These are phyloP conservation scores for Hylomyscus alleni DNA, from an alignment of 2,797 vertebrate species.

Conservation along the genomic window DNA sequence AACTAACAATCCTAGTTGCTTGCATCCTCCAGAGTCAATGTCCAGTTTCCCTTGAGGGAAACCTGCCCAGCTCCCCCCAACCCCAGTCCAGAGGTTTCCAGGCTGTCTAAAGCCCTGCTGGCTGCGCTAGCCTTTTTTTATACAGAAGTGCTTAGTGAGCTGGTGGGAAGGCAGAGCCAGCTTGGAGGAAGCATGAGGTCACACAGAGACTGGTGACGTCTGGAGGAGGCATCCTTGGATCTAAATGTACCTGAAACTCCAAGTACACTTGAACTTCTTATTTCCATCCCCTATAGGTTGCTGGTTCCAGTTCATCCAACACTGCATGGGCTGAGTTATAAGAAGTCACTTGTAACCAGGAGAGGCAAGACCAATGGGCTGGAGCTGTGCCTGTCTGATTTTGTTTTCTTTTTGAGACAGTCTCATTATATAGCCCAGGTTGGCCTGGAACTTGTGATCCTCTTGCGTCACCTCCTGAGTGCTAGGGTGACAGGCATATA, in stretches of 20 bases:
- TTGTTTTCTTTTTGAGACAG: not conserved
- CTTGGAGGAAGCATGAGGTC: not conserved
- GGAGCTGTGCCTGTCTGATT: not conserved
- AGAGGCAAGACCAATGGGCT: not conserved
- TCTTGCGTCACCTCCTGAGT: not conserved
- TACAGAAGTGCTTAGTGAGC: not conserved
- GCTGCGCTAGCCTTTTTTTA: not conserved
- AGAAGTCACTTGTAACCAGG: not conserved
- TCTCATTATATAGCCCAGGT: not conserved
- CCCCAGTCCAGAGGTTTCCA: not conserved
- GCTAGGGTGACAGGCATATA: not conserved
- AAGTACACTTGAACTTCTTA: not conserved
- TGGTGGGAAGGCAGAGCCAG: not conserved
- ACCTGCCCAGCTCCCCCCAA: not conserved
- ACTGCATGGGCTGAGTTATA: not conserved
- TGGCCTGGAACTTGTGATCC: not conserved
- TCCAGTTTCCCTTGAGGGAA: not conserved
- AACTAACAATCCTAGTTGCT: not conserved
- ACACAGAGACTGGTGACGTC: not conserved
- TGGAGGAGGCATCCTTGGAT: not conserved
- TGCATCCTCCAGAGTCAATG: not conserved
- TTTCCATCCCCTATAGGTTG: not conserved
- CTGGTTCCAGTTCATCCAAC: not conserved
- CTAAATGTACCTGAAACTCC: not conserved
- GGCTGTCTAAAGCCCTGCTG: not conserved